Base-by-base conservation (phyloP, 2,888 invertebrate genomes). In the Philaethria dido region DNA sequence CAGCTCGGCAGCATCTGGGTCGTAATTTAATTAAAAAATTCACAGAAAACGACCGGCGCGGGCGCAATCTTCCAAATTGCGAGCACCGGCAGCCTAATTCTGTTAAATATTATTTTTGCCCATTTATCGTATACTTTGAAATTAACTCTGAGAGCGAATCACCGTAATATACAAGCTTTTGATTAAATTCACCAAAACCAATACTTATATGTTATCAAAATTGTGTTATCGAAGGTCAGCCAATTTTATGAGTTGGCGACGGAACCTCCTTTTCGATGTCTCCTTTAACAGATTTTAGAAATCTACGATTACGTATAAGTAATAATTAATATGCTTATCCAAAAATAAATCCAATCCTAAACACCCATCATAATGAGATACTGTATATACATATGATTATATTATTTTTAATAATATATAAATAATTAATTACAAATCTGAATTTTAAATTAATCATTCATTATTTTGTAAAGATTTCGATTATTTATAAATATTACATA, bases 1-100 rank as follows among this genome's bases (percentile, higher is more conserved):
- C 50, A 18, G 60, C 57, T 55, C 45, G 36, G 54, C 86, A 85
- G 83, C 89, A 87, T 85, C 86, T 87, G 77, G 74, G 76, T 85
- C 87, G 83, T 92, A 92, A 92, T 92, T 92, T 88, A 91, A 92
- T 92, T 92, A 90, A 90, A 90, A 92, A 92, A 90, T 91, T 92
- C 92, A 89, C 88, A 87, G 92, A 91, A 92, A 85, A 86, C 84
- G 79, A 80, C 80, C 82, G 80, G 80, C 76, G 85, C 88, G 89
- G 77, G 80, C 76, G 85, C 88, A 90, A 92, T 92, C 88, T 84
- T 82, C 86, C 82, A 89, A 90, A 92, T 92, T 92, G 89, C 87
- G 71, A 65, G 69, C 69, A 71, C 69, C 88, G 82, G 88, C 87
- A 89, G 89, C 88, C 87, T 91, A 91, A 91, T 91, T 88, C 87